These are phyloP conservation scores for Triplophysa dalaica DNA, from an alignment of 2,113 vertebrate species.

Conservation along the genomic window DNA sequence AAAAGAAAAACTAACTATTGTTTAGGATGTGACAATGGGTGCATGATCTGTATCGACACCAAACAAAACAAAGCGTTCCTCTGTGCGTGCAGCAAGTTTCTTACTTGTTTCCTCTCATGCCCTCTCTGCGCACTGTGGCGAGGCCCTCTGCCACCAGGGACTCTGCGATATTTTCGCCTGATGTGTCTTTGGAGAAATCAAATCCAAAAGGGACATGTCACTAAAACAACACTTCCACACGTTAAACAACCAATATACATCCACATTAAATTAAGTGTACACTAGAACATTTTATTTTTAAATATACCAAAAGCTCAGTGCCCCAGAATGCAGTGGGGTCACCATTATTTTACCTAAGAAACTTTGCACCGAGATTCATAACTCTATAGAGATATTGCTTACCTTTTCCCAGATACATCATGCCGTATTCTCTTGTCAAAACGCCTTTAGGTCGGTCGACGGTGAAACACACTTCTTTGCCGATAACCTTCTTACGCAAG, in stretches of 20 bases:
- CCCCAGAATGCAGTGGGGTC: not conserved
- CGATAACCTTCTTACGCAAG: slow-evolving; percentile 94
- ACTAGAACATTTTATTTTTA: too few species aligned
- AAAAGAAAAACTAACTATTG: not conserved
- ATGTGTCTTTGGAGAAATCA: slow-evolving; percentile 75
- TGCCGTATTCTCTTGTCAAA: slow-evolving; percentile 90
- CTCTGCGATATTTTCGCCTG: slow-evolving; percentile 92
- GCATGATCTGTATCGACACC: not conserved
- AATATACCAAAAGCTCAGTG: too few species aligned
- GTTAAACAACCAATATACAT: not conserved
- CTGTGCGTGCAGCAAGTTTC: slow-evolving; percentile 42
- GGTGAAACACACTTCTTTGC: slow-evolving; percentile 96
- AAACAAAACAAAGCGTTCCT: not conserved
- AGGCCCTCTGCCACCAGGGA: slow-evolving; percentile 88
- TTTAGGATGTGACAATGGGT: slow-evolving; percentile 2
- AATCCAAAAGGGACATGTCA: not conserved
- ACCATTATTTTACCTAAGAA: not conserved
- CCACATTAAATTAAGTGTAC: too few species aligned
- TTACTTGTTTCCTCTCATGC: slow-evolving; percentile 91
- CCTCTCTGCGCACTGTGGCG: slow-evolving; percentile 89
- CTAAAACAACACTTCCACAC: not conserved
- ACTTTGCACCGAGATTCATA: not conserved
- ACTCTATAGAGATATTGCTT: slow-evolving; percentile 42
- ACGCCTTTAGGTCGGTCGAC: slow-evolving; percentile 87
- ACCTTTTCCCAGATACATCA: slow-evolving; percentile 95